Evolutionary conservation across 2,113 vertebrate genomes (phyloP), one percentile per base, ranked within the genome.

Genomic region (Saguinus midas): DNA sequence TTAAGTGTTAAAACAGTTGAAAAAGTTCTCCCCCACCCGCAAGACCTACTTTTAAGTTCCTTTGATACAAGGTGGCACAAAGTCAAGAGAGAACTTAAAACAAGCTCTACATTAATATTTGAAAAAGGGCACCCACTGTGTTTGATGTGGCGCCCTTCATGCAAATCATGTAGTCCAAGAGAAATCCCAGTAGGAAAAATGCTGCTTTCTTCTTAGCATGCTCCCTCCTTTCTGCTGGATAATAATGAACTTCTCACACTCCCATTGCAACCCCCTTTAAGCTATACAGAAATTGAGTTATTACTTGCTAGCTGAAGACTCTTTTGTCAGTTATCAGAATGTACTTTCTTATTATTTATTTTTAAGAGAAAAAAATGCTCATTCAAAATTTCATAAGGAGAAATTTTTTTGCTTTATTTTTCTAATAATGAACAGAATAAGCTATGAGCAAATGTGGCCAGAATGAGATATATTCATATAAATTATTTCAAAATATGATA

Each of bases 91-190:
- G 98, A 99, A 99, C 98, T 99, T 98, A 98, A 99, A 99, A 99
- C 98, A 99, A 99, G 99, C 98, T 98, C 98, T 98, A 98, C 99
- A 99, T 99, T 99, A 99, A 99, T 99, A 99, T 99, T 99, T 99
- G 98, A 99, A 99, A 99, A 99, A 99, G 99, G 99, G 99, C 99
- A 99, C 99, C 98, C 98, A 97, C 98, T 98, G 98, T 98, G 99
- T 99, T 99, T 99, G 99, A 99, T 99, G 99, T 99, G 97, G 98
- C 95, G 99, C 99, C 99, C 99, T 99, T 99, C 98, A 99, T 99
- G 99, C 99, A 99, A 99, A 99, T 99, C 97, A 98, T 98, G 98
- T 95, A 98, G 98, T 99, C 98, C 98, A 99, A 99, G 98, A 98
- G 98, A 98, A 99, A 98, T 99, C 99, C 99, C 99, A 98, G 97